Percentiles rank a stretch among this genome's conserved stretches.
phyloP scores from a whole-genome alignment of 2,113 vertebrate genomes.

The Pipa parva region DNA sequence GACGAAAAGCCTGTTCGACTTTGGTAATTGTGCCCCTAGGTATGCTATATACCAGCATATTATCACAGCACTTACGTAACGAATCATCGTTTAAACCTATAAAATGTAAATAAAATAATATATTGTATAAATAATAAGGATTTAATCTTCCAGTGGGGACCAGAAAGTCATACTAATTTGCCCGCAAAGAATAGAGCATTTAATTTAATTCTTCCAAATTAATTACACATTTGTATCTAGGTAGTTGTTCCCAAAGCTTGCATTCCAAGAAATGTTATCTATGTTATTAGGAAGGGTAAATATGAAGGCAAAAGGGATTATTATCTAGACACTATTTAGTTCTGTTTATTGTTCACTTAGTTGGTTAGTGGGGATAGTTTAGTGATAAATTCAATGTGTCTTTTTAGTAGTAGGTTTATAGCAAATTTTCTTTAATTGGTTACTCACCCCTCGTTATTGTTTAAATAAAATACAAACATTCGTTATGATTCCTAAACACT shows the following conservation, averaged over 20 bases:
- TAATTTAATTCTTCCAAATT: no score
- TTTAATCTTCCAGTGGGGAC: no score
- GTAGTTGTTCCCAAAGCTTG: slow-evolving; percentile 28
- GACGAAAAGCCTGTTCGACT: no score
- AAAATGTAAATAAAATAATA: no score
- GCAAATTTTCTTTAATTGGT: slow-evolving; percentile 8
- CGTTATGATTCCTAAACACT: background rate
- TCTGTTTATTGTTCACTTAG: slow-evolving; percentile 27
- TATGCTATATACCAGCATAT: no score
- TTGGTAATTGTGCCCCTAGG: no score
- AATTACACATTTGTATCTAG: background rate
- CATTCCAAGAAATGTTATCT: slow-evolving; percentile 17
- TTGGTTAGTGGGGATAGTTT: slow-evolving; percentile 3
- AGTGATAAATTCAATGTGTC: slow-evolving; percentile 4
- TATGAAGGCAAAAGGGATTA: slow-evolving; percentile 28
- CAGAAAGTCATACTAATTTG: no score
- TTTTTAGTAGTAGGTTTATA: slow-evolving; percentile 35
- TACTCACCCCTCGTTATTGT: slow-evolving; percentile 12
- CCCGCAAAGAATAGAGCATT: no score
- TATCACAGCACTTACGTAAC: no score
- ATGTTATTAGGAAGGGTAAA: background rate
- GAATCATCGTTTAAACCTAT: no score
- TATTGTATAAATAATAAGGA: no score
- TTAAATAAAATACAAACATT: slow-evolving; percentile 4
- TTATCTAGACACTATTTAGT: slow-evolving; percentile 31